A percentile compares a stretch with the other conserved stretches of the same genome.
Evolutionary conservation across 1,140 invertebrate genomes (phyloP).

Genomic region (Drosophila guanche): DNA sequence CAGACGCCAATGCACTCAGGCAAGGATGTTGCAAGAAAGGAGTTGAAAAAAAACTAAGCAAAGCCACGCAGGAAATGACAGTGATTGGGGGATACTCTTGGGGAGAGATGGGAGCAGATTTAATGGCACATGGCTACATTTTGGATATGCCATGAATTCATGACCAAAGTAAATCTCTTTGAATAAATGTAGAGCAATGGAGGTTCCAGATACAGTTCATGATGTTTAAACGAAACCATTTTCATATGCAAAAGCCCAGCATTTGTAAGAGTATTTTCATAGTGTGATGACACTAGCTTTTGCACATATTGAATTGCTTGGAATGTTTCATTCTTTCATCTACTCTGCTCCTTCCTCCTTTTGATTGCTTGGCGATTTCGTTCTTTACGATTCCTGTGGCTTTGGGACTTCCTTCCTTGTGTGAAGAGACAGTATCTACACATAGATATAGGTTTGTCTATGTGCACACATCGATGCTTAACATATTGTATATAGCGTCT

Average conservation of each 20-base stretch:
- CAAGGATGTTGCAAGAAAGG: constrained; percentile 36
- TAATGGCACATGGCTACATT: no score
- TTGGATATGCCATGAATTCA: no score
- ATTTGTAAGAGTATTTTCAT: background rate
- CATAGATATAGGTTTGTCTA: background rate
- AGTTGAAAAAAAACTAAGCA: constrained; percentile 7
- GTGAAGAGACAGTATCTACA: no score
- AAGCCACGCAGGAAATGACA: constrained; percentile 8
- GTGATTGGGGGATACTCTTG: constrained; percentile 28
- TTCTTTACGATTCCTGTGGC: constrained; percentile 35
- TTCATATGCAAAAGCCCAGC: no score
- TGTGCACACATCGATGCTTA: constrained; percentile 17
- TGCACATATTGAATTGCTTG: constrained; percentile 9
- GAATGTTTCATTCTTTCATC: constrained; percentile 34
- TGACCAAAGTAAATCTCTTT: background rate
- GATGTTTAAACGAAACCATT: no score
- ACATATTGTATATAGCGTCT: constrained; percentile 37
- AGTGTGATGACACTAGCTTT: background rate
- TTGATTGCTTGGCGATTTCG: constrained; percentile 41
- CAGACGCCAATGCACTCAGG: constrained; percentile 79
- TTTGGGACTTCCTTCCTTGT: constrained; percentile 10
- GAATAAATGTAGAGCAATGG: background rate
- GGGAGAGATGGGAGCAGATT: no score
- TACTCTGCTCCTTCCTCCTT: constrained; percentile 1
- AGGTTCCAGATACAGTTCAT: no score